These are phyloP conservation scores for Galbula dea DNA, from an alignment of 2,113 vertebrate species.

Conservation along the genomic window DNA sequence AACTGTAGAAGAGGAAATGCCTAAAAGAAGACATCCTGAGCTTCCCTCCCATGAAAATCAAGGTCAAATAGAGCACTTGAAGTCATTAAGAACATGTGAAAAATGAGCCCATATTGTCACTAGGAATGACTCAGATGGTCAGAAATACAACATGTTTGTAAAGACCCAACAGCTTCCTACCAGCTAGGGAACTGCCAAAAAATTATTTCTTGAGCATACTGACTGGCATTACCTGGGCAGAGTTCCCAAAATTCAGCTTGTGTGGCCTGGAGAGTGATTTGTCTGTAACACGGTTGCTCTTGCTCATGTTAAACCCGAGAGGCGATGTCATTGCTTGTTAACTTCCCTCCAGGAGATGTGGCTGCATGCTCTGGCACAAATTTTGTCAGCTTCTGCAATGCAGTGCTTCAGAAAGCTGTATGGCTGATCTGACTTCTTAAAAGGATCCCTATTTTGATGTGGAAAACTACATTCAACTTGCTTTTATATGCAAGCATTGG, in stretches of 20 bases:
- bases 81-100: not conserved
- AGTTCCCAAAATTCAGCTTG: not conserved
- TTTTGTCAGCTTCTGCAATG: not conserved
- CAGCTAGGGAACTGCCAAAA: not conserved
- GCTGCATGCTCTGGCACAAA: not conserved
- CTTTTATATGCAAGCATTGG: not conserved
- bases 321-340: not conserved
- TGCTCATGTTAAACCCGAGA: not conserved
- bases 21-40: not conserved
- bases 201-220: not conserved
- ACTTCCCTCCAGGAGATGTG: not conserved
- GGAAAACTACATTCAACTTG: not conserved
- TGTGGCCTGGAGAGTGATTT: not conserved
- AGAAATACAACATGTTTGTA: accelerated
- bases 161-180: not conserved
- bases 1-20: slow-evolving; percentile 8
- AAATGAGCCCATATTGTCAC: not conserved
- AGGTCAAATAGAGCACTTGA: not conserved
- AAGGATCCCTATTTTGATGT: not conserved
- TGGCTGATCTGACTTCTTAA: not conserved
- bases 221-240: not conserved
- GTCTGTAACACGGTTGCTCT: not conserved
- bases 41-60: slow-evolving; percentile 15
- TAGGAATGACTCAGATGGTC: not conserved
- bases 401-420: not conserved